Evolutionary conservation across 2,888 invertebrate species (phyloP), one percentile per base, ranked within the genome.

Genomic region (Agriopis marginaria): DNA sequence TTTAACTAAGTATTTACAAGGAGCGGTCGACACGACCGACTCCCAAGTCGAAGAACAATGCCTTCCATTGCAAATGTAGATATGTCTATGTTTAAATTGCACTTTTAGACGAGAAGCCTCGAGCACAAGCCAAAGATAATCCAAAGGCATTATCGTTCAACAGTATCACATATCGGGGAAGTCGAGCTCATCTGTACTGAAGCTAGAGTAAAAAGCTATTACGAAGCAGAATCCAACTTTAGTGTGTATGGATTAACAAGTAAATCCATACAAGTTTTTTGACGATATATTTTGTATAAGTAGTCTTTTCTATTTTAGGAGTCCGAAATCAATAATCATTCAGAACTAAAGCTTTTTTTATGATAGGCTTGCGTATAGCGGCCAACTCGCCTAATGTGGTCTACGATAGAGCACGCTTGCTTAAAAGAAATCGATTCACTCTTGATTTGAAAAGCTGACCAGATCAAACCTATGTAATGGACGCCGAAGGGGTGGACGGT

Each of bases 1-100:
- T 90, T 91, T 91, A 92, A 86, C 93, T 93, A 93, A 75, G 78
- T 92, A 93, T 93, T 81, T 93, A 93, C 93, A 90, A 68, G 55
- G 72, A 75, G 78, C 74, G 70, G 75, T 54, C 70, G 50, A 65
- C 56, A 61, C 66, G 65, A 62, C 63, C 45, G 3, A 47, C 23
- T 54, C 45, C 32, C 3, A 7, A 50, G 45, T 55, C 63, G 59
- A 62, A 54, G 47, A 47, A 49, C 12, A 58, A 59, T 40, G 54
- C 63, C 68, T 53, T 53, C 11, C 11, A 45, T 14, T 39, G 39
- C 32, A 14, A 11, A 50, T 58, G 23, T n/a, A 51, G 53, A 71
- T 67, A 71, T 59, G 68, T 68, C 42, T 66, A 17, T 7, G 12
- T 32, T 44, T 54, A 23, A 50, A 50, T 50, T 49, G 66, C 60